Base-by-base conservation (phyloP, 2,797 vertebrate genomes). In the Pipistrellus kuhlii region DNA sequence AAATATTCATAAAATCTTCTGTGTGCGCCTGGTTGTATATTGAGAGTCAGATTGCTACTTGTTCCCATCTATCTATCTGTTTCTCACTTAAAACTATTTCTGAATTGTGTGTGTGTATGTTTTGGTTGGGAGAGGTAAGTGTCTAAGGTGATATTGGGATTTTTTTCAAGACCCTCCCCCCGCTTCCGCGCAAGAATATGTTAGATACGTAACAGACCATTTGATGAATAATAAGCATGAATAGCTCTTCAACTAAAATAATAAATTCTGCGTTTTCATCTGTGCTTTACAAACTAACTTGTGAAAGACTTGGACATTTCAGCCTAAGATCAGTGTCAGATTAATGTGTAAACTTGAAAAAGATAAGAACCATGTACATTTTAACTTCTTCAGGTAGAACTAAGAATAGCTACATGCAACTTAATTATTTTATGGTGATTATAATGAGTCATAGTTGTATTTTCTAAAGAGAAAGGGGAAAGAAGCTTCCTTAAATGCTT, bases 261-360 rank as follows among this genome's bases (percentile, higher is more conserved):
- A 41, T 81, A 71, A 44, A 72, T 55, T 53, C 12, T 72, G 6
- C 76, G 48, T 81, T 95, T 86, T 82, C 51, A 87, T 75, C 72
- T 85, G 69, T 95, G 85, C 55, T 75, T 95, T 94, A 76, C 76
- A 90, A 88, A 90, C 55, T 48, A 73, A 82, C 91, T 32, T 83
- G 62, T 78, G 85, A 78, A 88, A 93, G 91, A 73, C 48, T 44
- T 73, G 23, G 90, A 53, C 59, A 53, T 68, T 88, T 95, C 66
- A 73, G 18, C 62, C 59, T 93, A 90, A 87, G 88, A 92, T 94
- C 30, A 83, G 59, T 80, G 88, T 94, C 90, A 84, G 93, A 92
- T 96, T 88, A 92, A 81, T 71, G 27, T 64, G n/a, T 75, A 89
- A 95, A 17, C 73, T 94, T 89, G 90, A 91, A 76, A 94, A 92